Evolutionary conservation across 2,888 invertebrate species (phyloP).

Genomic region (Diarsia mendica): DNA sequence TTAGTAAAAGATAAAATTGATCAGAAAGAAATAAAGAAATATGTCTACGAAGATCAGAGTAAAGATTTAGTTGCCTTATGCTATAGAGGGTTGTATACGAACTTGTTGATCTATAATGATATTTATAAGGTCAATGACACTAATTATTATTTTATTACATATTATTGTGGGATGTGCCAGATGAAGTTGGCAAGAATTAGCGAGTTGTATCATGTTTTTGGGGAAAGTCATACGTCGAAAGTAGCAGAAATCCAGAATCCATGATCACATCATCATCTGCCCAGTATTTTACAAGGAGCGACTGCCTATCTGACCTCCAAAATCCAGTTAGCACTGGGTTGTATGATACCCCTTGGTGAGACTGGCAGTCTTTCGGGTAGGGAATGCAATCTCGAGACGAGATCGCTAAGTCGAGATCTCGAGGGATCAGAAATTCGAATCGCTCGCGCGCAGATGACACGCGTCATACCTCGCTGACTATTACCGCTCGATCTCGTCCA

Average conservation of each 20-base stretch:
- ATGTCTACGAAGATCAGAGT: neutral
- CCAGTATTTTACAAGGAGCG: neutral
- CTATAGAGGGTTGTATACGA: neutral
- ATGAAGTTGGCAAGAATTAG: neutral
- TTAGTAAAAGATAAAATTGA: neutral
- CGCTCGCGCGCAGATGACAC: too few relatives aligned
- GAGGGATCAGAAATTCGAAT: too few relatives aligned
- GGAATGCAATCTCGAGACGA: too few relatives aligned
- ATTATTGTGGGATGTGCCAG: neutral
- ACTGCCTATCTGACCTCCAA: too few relatives aligned
- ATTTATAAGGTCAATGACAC: neutral
- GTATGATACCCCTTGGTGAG: too few relatives aligned
- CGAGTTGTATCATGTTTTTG: slow-evolving; percentile 24
- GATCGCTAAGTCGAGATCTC: too few relatives aligned
- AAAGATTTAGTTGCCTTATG: neutral
- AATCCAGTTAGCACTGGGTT: too few relatives aligned
- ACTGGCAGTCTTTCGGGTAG: too few relatives aligned
- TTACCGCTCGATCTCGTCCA: too few relatives aligned
- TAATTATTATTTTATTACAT: too few relatives aligned
- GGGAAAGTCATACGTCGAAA: neutral
- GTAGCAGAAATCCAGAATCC: neutral
- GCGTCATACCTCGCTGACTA: too few relatives aligned
- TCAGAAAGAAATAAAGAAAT: neutral
- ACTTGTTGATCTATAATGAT: neutral
- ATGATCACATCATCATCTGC: neutral